These are phyloP conservation scores for Paedocypris micromegethes DNA, from an alignment of 2,797 vertebrate species.

Conservation along the genomic window DNA sequence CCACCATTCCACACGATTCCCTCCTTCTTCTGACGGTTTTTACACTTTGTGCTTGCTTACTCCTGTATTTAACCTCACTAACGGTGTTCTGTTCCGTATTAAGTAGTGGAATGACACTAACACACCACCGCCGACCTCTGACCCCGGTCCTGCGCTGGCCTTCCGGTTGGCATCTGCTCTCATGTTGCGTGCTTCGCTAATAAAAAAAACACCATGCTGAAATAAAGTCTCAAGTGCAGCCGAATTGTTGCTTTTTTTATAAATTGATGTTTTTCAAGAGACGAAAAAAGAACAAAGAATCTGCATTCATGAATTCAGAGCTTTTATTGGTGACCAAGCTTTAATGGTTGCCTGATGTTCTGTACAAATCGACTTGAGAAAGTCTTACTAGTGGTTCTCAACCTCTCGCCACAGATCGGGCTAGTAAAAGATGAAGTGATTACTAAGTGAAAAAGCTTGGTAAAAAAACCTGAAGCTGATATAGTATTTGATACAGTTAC, in stretches of 20 bases:
- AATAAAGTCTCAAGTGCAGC: neutral
- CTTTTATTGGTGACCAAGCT: constrained; percentile 8
- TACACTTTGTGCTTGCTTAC: neutral
- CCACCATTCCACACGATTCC: neutral
- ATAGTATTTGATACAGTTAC: too few species aligned
- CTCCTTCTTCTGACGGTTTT: neutral
- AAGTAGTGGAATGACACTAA: constrained; percentile 56
- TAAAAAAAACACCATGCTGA: neutral
- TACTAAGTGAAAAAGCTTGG: too few species aligned
- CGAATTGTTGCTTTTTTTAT: constrained; percentile 17
- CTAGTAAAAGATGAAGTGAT: too few species aligned
- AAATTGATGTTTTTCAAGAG: constrained; percentile 17
- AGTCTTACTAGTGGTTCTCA: constrained; percentile 2
- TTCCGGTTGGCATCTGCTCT: constrained; percentile 49
- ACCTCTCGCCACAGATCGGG: neutral
- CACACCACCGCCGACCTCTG: constrained; percentile 55
- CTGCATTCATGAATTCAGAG: neutral
- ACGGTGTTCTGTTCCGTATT: constrained; percentile 42
- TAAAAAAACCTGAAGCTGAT: too few species aligned
- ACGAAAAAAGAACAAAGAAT: constrained; percentile 7
- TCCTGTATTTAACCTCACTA: constrained; percentile 48
- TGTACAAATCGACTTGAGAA: neutral
- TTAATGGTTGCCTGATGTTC: constrained; percentile 30
- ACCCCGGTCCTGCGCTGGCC: constrained; percentile 35
- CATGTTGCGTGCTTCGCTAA: constrained; percentile 33